Percentiles rank a stretch among this genome's conserved stretches.
These are phyloP conservation scores for Eurosta solidaginis DNA, from an alignment of 1,140 invertebrate species.

Conservation along the genomic window DNA sequence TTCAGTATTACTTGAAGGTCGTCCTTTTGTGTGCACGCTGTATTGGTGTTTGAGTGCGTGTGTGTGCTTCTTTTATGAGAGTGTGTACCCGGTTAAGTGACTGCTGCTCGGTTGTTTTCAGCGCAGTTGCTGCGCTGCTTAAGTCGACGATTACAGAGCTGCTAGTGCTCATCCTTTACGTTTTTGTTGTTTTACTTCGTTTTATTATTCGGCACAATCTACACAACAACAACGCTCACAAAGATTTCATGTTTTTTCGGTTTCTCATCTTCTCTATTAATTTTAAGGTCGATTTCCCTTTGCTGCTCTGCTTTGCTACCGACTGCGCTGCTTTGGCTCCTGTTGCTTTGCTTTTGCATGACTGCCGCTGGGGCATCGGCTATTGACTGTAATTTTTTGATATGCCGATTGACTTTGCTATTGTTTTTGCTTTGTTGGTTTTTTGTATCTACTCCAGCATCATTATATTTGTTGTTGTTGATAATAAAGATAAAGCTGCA, in stretches of 20 bases:
- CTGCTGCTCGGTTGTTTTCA: background rate
- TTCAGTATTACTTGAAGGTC: constrained; percentile 60
- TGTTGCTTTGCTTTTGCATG: background rate
- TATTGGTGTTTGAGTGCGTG: background rate
- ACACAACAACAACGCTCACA: background rate
- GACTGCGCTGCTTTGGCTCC: background rate
- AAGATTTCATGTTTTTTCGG: background rate
- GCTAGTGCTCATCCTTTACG: background rate
- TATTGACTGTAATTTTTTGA: constrained; percentile 14
- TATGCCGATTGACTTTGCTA: background rate
- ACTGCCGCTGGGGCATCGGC: background rate
- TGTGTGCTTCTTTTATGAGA: background rate
- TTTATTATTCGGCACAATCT: background rate
- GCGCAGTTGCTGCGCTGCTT: background rate
- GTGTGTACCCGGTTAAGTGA: background rate
- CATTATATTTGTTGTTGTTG: background rate
- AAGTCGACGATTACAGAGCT: background rate
- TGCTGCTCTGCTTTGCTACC: background rate
- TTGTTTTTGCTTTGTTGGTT: background rate
- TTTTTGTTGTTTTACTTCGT: background rate
- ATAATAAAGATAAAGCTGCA: background rate
- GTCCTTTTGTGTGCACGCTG: constrained; percentile 47
- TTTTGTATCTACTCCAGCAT: background rate
- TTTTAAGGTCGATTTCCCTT: constrained; percentile 11
- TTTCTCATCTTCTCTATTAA: background rate